These are phyloP conservation scores for Rattus norvegicus DNA, from an alignment of 2,113 vertebrate species.

Conservation along the genomic window DNA sequence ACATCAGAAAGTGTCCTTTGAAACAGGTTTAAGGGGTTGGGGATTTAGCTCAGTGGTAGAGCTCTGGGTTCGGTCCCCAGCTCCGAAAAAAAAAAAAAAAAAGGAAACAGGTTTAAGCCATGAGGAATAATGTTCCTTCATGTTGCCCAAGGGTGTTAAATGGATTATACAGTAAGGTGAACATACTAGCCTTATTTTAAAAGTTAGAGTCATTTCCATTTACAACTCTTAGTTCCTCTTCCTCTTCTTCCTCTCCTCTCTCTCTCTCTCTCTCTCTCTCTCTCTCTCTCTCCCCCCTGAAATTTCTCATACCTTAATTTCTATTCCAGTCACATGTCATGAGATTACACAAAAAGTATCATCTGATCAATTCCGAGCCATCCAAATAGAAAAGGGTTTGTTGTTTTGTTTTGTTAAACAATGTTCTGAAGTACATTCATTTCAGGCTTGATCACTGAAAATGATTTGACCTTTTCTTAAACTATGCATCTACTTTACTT, in stretches of 20 bases:
- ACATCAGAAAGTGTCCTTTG: slow-evolving; percentile 47
- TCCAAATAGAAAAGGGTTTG: slow-evolving; percentile 38
- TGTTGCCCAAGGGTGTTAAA: slow-evolving; percentile 49
- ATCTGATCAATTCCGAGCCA: slow-evolving; percentile 30
- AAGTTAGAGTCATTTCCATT: slow-evolving; percentile 62
- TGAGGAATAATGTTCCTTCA: slow-evolving; percentile 50
- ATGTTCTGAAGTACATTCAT: slow-evolving; percentile 39
- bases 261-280: too few species aligned
- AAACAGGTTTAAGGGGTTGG: slow-evolving; percentile 24
- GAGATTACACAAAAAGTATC: slow-evolving; percentile 13
- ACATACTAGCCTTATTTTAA: slow-evolving; percentile 49
- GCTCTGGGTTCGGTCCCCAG: too few species aligned
- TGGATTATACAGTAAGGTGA: slow-evolving; percentile 53
- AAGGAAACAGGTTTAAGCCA: slow-evolving; percentile 26
- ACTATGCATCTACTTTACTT: slow-evolving; percentile 18
- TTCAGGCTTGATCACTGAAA: slow-evolving; percentile 43
- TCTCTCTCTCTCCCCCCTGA: background rate
- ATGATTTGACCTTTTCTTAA: slow-evolving; percentile 40
- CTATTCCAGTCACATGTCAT: slow-evolving; percentile 25
- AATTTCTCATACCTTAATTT: slow-evolving; percentile 42
- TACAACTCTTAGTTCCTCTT: slow-evolving; percentile 23
- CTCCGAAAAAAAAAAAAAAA: too few species aligned
- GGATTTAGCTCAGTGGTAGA: too few species aligned
- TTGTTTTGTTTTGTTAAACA: background rate
- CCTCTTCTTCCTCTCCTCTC: too few species aligned